These are phyloP conservation scores for Drosophila arawakana DNA, from an alignment of 1,140 invertebrate species.

Conservation along the genomic window DNA sequence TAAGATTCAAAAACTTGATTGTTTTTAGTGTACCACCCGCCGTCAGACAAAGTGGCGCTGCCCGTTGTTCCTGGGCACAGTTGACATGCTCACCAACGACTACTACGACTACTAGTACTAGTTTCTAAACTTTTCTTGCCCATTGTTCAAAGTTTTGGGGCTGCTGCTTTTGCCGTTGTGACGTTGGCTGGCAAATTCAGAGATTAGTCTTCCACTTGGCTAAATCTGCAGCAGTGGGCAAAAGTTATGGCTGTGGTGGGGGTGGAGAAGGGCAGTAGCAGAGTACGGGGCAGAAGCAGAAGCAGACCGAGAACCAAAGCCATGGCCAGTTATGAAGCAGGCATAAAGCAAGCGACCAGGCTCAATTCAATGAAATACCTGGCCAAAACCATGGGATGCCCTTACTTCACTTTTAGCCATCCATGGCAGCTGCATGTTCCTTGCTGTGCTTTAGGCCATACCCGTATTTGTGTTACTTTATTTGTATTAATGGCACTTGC, in stretches of 20 bases:
- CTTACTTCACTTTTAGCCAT: background rate
- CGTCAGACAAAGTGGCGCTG: constrained; percentile 63
- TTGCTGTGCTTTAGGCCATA: constrained; percentile 17
- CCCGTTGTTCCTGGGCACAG: constrained; percentile 67
- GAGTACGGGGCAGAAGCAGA: too few species aligned
- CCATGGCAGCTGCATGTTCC: background rate
- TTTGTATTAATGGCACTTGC: constrained; percentile 79
- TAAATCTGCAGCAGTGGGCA: constrained; percentile 69
- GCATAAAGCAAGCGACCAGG: constrained; percentile 40
- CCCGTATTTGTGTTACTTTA: constrained; percentile 73
- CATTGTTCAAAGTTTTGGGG: constrained; percentile 74
- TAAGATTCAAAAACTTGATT: too few species aligned
- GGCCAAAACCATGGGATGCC: constrained; percentile 41
- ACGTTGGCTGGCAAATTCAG: constrained; percentile 58
- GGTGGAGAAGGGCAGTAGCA: too few species aligned
- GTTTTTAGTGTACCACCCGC: constrained; percentile 46
- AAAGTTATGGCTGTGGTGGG: constrained; percentile 64
- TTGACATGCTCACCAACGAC: constrained; percentile 71
- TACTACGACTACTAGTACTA: constrained; percentile 46
- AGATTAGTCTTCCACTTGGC: constrained; percentile 82
- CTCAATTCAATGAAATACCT: constrained; percentile 44
- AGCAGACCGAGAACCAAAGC: constrained; percentile 5
- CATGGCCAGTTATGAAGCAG: constrained; percentile 32
- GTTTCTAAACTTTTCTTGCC: constrained; percentile 69
- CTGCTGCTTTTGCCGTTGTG: constrained; percentile 1